These are phyloP conservation scores for Hecatera dysodea DNA, from an alignment of 2,888 invertebrate species.

Conservation along the genomic window DNA sequence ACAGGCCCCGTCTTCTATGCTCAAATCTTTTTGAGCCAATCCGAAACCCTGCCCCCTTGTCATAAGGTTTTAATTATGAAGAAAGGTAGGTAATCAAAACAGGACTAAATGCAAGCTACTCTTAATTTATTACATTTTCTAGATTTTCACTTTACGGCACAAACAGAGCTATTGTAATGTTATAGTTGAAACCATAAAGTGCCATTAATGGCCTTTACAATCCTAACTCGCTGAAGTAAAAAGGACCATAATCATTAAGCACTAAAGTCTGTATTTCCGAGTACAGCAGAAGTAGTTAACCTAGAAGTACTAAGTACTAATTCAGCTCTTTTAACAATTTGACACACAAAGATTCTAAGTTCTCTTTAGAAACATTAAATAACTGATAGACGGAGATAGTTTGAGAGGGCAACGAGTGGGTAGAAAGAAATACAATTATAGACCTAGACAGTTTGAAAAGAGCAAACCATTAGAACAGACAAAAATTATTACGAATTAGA, in stretches of 20 bases:
- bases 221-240: slow-evolving; percentile 6
- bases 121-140: slow-evolving; percentile 27
- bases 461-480: background rate
- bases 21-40: no score
- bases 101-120: background rate
- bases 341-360: slow-evolving; percentile 36
- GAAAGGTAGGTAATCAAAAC: slow-evolving; percentile 4
- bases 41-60: no score
- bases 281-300: slow-evolving; percentile 27
- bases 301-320: slow-evolving; percentile 47
- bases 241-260: background rate
- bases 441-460: background rate
- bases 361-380: slow-evolving; percentile 29
- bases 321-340: slow-evolving; percentile 31
- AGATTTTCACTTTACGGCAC: slow-evolving; percentile 30
- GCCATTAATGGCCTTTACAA: slow-evolving; percentile 24
- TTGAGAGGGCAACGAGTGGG: background rate
- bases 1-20: no score
- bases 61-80: background rate
- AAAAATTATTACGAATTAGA: slow-evolving; percentile 5
- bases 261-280: slow-evolving; percentile 17
- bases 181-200: slow-evolving; percentile 31
- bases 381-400: slow-evolving; percentile 12
- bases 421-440: slow-evolving; percentile 5
- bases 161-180: slow-evolving; percentile 30